A percentile compares a stretch with the other conserved stretches of the same genome.
These are phyloP conservation scores for Philereme vetulata DNA, from an alignment of 2,888 invertebrate genomes.

Conservation along the genomic window DNA sequence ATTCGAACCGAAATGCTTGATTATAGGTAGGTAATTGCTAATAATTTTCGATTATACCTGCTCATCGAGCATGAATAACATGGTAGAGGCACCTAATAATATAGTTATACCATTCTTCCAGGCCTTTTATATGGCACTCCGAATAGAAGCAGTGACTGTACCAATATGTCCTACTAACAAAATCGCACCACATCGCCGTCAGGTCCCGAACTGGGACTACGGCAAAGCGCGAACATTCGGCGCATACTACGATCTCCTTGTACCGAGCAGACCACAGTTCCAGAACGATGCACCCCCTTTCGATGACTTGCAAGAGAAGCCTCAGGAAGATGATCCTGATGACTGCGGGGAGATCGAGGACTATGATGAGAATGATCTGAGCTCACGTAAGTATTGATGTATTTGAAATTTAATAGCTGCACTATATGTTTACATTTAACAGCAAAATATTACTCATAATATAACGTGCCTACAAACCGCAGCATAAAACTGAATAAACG, in stretches of 20 bases:
- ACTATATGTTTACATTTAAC: no score
- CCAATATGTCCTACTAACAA: constrained; percentile 76
- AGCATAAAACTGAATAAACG: no score
- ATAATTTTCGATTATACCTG: no score
- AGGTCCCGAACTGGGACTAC: constrained; percentile 43
- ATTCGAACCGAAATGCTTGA: no score
- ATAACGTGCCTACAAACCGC: no score
- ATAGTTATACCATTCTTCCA: constrained; percentile 35
- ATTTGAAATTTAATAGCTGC: no score
- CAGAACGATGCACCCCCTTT: constrained; percentile 39
- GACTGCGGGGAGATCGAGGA: constrained; percentile 78
- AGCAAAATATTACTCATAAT: no score
- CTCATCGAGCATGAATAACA: no score
- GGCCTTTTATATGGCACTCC: constrained; percentile 46
- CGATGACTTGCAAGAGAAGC: constrained; percentile 61
- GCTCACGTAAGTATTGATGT: constrained; percentile 58
- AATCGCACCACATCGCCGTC: constrained; percentile 67
- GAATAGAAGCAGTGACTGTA: constrained; percentile 61
- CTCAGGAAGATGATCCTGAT: constrained; percentile 64
- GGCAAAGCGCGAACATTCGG: constrained; percentile 62
- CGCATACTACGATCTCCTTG: constrained; percentile 59
- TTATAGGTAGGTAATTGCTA: no score
- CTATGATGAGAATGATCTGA: constrained; percentile 75
- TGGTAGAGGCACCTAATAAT: background rate
- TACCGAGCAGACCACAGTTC: constrained; percentile 45